Percentiles rank a stretch among this genome's conserved stretches.
These are phyloP conservation scores for Paralichthys olivaceus DNA, from an alignment of 2,113 vertebrate genomes.

Conservation along the genomic window DNA sequence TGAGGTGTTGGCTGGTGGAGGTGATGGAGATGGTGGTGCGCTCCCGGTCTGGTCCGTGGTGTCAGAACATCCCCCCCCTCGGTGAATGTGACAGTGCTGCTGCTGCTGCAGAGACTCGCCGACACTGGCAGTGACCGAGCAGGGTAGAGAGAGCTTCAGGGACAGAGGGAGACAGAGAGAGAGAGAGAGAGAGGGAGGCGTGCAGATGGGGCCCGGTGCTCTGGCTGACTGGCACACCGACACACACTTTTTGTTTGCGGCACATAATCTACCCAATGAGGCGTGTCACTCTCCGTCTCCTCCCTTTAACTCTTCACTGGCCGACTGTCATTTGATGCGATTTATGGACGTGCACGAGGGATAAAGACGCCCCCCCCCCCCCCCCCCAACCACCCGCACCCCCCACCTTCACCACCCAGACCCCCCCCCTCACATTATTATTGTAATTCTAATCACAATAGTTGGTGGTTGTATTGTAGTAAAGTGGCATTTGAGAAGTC, in stretches of 20 bases:
- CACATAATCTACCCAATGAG: constrained; percentile 99
- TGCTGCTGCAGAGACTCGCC: constrained; percentile 26
- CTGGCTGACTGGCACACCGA: constrained; percentile 93
- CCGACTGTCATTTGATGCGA: constrained; percentile 75
- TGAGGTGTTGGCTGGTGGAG: not conserved
- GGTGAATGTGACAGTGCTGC: constrained; percentile 62
- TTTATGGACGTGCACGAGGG: constrained; percentile 53
- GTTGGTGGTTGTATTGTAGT: constrained; percentile 50
- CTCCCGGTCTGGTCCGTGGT: constrained; percentile 40
- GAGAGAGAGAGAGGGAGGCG: constrained; percentile 64
- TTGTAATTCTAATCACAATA: constrained; percentile 68
- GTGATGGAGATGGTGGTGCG: constrained; percentile 45
- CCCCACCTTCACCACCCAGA: not conserved
- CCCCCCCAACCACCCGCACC: not conserved
- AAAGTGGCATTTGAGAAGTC: constrained; percentile 42
- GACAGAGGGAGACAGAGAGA: constrained; percentile 32
- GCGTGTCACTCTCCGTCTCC: constrained; percentile 95
- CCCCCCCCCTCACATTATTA: constrained; percentile 44
- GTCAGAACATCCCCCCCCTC: constrained; percentile 85
- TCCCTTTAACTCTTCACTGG: constrained; percentile 94
- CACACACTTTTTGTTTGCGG: constrained; percentile 99
- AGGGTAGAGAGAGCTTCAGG: constrained; percentile 44
- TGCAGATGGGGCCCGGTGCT: constrained; percentile 91
- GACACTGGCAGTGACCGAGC: constrained; percentile 32
- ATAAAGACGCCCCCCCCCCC: not conserved